Conservation (phyloP, 2,888 invertebrate genomes). For the Acanthosoma haemorrhoidale region DNA sequence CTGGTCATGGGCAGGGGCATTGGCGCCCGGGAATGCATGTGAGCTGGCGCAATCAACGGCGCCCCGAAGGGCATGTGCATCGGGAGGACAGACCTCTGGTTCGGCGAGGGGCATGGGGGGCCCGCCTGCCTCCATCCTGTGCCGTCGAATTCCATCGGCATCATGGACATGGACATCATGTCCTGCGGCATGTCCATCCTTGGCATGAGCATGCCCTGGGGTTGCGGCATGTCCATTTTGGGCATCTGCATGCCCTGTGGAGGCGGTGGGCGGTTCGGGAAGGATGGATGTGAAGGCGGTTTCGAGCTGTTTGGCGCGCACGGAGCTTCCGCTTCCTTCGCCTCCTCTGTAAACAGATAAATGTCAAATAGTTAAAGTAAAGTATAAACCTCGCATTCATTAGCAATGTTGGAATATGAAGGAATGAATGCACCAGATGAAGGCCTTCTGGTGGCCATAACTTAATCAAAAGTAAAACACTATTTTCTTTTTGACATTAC, state of each 20-base stretch:
- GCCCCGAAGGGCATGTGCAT: neutral
- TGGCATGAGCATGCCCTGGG: neutral
- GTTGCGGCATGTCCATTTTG: too few species aligned
- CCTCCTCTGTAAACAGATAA: neutral
- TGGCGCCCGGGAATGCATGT: too few species aligned
- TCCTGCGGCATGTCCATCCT: slow-evolving; percentile 1
- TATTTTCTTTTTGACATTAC: too few species aligned
- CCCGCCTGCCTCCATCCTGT: neutral
- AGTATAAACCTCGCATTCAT: too few species aligned
- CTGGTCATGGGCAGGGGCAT: neutral
- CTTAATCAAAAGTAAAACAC: too few species aligned
- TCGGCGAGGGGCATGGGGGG: neutral
- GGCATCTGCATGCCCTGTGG: neutral
- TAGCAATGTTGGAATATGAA: too few species aligned
- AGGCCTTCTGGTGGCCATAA: too few species aligned
- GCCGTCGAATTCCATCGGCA: neutral
- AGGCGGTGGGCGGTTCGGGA: neutral
- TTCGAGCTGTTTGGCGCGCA: neutral
- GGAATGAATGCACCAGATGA: too few species aligned
- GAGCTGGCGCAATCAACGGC: neutral
- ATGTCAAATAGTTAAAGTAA: too few species aligned
- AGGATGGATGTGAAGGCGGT: neutral
- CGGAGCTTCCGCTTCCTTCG: neutral
- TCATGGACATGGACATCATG: neutral
- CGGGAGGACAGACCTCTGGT: neutral